Evolutionary conservation across 2,113 vertebrate species (phyloP), one percentile per base, ranked within the genome.

Genomic region (Tyrannus savana): DNA sequence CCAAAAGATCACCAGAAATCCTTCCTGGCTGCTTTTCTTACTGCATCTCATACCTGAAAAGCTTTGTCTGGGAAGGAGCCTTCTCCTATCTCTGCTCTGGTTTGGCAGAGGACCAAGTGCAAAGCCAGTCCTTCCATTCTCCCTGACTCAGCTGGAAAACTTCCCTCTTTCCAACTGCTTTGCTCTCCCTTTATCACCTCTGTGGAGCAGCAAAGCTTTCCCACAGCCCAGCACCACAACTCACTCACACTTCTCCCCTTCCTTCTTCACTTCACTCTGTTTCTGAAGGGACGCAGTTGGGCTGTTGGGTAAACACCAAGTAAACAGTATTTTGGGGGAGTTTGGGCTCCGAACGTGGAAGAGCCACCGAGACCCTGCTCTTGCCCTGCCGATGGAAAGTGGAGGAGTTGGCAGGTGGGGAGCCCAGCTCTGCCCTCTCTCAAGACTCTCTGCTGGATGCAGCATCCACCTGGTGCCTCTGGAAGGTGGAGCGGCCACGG

Each of bases 341-440:
- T n/a, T 31, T 4, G 55, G 46, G 44, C 41, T 76, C 35, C 41
- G 31, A 9, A 9, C 2, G 4, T 0, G 4, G 33, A 31, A 23
- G 6, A 85, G 2, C 8, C n/a, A 4, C 69, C 7, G 28, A 0
- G 0, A 5, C 4, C n/a, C 52, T 17, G 28, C 37, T 52, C 39
- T 37, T 22, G 9, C 49, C 1, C 24, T 10, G 14, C 41, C 42
- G 14, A 0, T 0, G 1, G 4, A 15, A 12, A 12, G 1, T 2
- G 12, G 42, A 27, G 63, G n/a, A 31, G 17, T 55, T 39, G 14
- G n/a, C 1, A 25, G 4, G 3, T 6, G 37, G 27, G 15, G 24
- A 73, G 47, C 59, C 42, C 53, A 18, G 25, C 14, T 35, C 41
- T 23, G 60, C 63, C 50, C 46, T 42, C 28, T 11, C 16, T 12